These are phyloP conservation scores for Apomyelois bistriatella DNA, from an alignment of 2,888 invertebrate species.

Conservation along the genomic window DNA sequence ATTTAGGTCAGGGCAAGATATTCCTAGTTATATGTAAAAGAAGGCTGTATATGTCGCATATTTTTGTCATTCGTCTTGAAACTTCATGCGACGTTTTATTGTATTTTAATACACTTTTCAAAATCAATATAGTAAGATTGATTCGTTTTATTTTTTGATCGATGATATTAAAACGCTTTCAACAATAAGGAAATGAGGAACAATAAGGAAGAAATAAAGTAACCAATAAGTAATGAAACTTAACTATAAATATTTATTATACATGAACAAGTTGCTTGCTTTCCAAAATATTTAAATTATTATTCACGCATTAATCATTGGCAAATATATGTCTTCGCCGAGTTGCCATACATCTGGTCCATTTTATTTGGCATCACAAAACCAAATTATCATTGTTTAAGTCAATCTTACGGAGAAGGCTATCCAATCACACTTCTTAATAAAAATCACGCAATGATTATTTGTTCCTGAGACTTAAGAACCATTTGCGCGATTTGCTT, in stretches of 20 bases:
- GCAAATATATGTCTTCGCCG: neutral
- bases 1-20: too few species aligned
- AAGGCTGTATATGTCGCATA: too few species aligned
- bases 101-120: too few species aligned
- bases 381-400: neutral
- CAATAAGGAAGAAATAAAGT: neutral
- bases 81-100: too few species aligned
- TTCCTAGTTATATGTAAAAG: too few species aligned
- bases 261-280: constrained; percentile 5
- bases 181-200: neutral
- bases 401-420: neutral
- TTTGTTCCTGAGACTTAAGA: too few species aligned
- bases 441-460: too few species aligned
- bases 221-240: constrained; percentile 4
- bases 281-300: constrained; percentile 2
- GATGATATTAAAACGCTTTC: neutral
- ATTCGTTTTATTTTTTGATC: too few species aligned
- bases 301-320: constrained; percentile 1
- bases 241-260: constrained; percentile 11
- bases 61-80: too few species aligned
- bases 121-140: too few species aligned
- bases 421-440: too few species aligned
- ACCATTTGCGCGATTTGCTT: too few species aligned
- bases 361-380: constrained; percentile 6
- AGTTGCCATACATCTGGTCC: constrained; percentile 3